phyloP scores from a whole-genome alignment of 2,797 vertebrate genomes.

The Craterocephalus amniculus region DNA sequence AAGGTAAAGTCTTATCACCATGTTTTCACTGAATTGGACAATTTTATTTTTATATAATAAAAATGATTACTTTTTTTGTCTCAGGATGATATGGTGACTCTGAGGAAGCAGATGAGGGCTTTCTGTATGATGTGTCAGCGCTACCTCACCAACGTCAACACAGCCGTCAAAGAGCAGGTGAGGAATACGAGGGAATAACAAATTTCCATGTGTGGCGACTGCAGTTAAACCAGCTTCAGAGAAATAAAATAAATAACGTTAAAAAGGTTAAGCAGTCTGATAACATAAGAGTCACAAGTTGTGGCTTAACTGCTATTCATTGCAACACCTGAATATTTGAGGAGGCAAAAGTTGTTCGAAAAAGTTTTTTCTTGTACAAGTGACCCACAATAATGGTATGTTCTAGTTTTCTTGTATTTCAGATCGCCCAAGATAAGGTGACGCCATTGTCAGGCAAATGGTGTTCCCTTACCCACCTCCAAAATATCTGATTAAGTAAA shows the following conservation, averaged over 20 bases:
- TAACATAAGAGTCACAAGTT: too few species aligned
- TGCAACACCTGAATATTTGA: constrained; percentile 4
- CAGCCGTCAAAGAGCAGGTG: constrained; percentile 99
- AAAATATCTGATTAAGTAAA: too few species aligned
- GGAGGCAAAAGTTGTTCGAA: neutral
- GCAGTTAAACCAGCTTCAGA: neutral
- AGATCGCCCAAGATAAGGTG: too few species aligned
- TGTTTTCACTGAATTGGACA: neutral
- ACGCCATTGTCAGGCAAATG: too few species aligned
- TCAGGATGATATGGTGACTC: constrained; percentile 93
- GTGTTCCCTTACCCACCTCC: too few species aligned
- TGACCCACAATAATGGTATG: neutral
- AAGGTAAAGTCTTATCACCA: constrained; percentile 82
- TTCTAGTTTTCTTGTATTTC: too few species aligned
- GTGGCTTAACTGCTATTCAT: neutral
- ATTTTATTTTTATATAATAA: neutral
- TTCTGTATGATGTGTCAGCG: constrained; percentile 99
- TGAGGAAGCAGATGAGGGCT: constrained; percentile 98
- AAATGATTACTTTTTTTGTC: neutral
- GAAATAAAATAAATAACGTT: neutral
- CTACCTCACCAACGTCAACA: constrained; percentile 99
- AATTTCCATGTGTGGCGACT: neutral
- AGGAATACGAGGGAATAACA: constrained; percentile 31
- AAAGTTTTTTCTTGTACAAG: neutral
- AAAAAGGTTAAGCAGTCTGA: neutral